phyloP scores from a whole-genome alignment of 2,113 vertebrate genomes.

The Zosterops hypoxanthus region DNA sequence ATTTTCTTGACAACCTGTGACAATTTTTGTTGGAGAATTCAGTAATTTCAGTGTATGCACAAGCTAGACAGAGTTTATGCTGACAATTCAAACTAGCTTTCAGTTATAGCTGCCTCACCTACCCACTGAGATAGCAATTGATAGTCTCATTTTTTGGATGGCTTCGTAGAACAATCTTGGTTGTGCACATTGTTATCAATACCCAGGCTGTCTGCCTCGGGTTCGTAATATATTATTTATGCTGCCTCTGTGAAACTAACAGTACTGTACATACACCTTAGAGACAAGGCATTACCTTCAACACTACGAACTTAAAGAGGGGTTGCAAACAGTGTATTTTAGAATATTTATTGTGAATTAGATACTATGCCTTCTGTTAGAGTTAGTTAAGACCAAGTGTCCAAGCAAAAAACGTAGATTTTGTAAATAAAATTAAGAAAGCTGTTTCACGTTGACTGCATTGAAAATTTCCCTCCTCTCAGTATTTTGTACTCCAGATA shows the following conservation, averaged over 20 bases:
- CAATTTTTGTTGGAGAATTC: not conserved
- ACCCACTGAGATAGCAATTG: not conserved
- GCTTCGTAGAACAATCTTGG: not conserved
- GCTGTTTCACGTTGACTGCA: fast-evolving
- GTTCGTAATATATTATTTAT: not conserved
- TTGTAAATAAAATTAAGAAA: not conserved
- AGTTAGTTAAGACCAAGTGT: not conserved
- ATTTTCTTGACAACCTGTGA: not conserved
- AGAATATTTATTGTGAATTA: not conserved
- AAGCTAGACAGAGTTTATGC: not conserved
- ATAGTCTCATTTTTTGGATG: not conserved
- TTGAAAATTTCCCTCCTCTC: not conserved
- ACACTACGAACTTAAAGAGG: not conserved
- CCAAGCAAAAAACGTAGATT: not conserved
- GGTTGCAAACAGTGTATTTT: not conserved
- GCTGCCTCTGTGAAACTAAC: not conserved
- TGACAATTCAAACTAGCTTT: not conserved
- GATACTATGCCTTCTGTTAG: not conserved
- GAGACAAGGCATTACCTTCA: not conserved
- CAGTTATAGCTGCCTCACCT: not conserved
- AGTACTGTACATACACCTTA: not conserved
- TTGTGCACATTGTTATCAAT: not conserved
- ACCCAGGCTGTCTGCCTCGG: not conserved
- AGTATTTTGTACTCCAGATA: not conserved
- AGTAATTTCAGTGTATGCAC: not conserved